Percentiles rank a stretch among this genome's conserved stretches.
phyloP scores from a whole-genome alignment of 2,888 invertebrate genomes.

The Teinopalpus imperialis region DNA sequence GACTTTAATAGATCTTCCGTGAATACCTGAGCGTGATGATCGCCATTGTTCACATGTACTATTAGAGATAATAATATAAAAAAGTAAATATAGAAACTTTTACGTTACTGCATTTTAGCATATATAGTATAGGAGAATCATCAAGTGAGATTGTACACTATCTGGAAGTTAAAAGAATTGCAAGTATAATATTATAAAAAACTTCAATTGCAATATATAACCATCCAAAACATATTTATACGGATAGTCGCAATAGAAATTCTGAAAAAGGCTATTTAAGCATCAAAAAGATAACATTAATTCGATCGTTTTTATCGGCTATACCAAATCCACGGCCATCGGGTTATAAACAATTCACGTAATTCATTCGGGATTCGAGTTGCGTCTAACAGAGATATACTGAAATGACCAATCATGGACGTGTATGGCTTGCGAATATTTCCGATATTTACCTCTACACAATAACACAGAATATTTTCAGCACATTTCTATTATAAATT shows the following conservation, averaged over 20 bases:
- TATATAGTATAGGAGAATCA: no score
- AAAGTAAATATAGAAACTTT: no score
- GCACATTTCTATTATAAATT: slow-evolving; percentile 17
- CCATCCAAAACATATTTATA: slow-evolving; percentile 25
- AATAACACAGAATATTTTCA: not conserved
- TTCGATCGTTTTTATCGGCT: slow-evolving; percentile 40
- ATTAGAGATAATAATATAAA: no score
- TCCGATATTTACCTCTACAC: slow-evolving; percentile 49
- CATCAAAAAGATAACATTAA: slow-evolving; percentile 33
- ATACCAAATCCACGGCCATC: slow-evolving; percentile 47
- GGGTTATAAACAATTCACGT: slow-evolving; percentile 64
- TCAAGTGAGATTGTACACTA: no score
- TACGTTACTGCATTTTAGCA: no score
- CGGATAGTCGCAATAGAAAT: not conserved
- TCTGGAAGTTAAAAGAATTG: no score
- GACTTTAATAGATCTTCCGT: no score
- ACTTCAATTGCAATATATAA: no score
- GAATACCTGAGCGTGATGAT: no score
- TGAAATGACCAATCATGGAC: slow-evolving; percentile 78
- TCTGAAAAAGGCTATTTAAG: slow-evolving; percentile 37
- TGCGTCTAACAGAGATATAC: slow-evolving; percentile 73
- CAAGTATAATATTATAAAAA: no score
- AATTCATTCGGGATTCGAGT: slow-evolving; percentile 67
- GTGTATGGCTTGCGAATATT: slow-evolving; percentile 58
- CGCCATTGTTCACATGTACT: no score